Percentiles rank a stretch among this genome's conserved stretches.
Conservation (phyloP, 2,113 vertebrate species). For the Todiramphus chloris region DNA sequence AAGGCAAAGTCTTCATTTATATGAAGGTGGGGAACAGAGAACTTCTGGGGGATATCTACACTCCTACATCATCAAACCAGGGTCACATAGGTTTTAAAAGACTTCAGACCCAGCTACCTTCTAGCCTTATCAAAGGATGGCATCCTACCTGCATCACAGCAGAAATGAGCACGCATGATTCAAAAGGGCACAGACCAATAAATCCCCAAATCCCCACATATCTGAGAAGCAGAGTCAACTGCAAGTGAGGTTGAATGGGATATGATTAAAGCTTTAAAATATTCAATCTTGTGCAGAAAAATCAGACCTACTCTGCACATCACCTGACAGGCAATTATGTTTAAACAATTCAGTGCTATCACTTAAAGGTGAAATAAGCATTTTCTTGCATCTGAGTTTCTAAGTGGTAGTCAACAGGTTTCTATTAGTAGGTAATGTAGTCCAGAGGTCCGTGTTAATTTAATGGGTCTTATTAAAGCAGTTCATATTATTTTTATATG, state of each 20-base stretch:
- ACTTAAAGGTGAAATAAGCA: slow-evolving; percentile 30
- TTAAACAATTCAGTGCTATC: slow-evolving; percentile 38
- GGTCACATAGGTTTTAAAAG: neutral
- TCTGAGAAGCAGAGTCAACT: slow-evolving; percentile 23
- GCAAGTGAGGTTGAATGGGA: neutral
- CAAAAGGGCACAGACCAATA: neutral
- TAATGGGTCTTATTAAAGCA: neutral
- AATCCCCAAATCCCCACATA: neutral
- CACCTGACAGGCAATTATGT: slow-evolving; percentile 20
- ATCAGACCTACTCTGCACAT: slow-evolving; percentile 9
- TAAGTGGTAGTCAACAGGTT: neutral
- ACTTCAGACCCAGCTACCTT: neutral
- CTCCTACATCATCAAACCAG: neutral
- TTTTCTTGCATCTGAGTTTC: neutral
- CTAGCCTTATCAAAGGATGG: neutral
- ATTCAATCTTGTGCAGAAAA: slow-evolving; percentile 35
- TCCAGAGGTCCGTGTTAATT: neutral
- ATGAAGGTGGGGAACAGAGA: neutral
- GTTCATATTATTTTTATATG: neutral
- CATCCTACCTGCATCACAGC: neutral
- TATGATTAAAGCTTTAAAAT: slow-evolving; percentile 41
- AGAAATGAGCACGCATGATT: neutral
- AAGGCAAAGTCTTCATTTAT: neutral
- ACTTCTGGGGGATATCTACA: neutral
- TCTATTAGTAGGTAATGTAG: neutral